Base-by-base conservation (phyloP, 2,888 invertebrate genomes). In the Tupiocoris notatus region DNA sequence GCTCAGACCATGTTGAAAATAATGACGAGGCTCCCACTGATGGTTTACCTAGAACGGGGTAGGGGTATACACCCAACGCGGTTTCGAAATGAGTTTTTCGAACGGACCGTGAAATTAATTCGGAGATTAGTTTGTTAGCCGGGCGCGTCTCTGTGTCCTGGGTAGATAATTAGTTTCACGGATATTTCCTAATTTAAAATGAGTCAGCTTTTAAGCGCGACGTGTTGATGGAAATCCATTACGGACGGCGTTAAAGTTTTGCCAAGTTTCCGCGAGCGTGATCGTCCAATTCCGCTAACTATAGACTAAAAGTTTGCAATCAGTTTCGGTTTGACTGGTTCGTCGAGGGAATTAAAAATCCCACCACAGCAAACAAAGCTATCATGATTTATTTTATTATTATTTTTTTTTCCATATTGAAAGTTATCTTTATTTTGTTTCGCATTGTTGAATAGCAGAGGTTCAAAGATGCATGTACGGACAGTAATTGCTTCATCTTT, bases 31-130 rank as follows among this genome's bases (percentile, higher is more conserved):
- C 39, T 12, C 39, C 3, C 39, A 39, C 39, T 12, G 39, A n/a
- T n/a, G n/a, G n/a, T n/a, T n/a, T n/a, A n/a, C n/a, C n/a, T n/a
- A n/a, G n/a, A n/a, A n/a, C n/a, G n/a, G n/a, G n/a, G n/a, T n/a
- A n/a, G n/a, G 6, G 39, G 39, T 39, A 39, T 12, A 39, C 3
- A 3, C 39, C 39, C 3, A 12, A 39, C 39, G 39, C 39, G 39
- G 39, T 39, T 39, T 63, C 22, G 63, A 63, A 63, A 65, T 25
- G 39, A 16, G 23, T 64, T 2, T 24, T 64, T 64, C 64, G 18
- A 57, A 57, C n/a, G n/a, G 57, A 18, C 54, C 21, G 56, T 21
- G 20, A 67, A 67, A 66, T 66, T 18, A 66, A 56, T 54, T 66
- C 39, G 54, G 56, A 57, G 25, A 65, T 65, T 39, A 65, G n/a